Evolutionary conservation across 2,113 vertebrate species (phyloP), one percentile per base, ranked within the genome.

Genomic region (Anser brachyrhynchus): DNA sequence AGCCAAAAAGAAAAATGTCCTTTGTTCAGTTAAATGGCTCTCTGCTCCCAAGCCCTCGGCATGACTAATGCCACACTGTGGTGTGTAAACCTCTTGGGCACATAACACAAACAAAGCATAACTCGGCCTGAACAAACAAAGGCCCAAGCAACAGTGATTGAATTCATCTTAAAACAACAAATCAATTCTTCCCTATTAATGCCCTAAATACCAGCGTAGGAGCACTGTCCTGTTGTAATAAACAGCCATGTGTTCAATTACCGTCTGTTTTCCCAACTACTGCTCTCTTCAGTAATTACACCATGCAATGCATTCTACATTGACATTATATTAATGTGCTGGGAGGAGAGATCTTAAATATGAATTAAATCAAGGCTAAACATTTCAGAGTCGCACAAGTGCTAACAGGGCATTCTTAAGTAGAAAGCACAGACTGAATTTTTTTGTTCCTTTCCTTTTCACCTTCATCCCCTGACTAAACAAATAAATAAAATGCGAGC

Each of bases 141-240:
- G 87, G 90, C 67, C 93, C 85, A 77, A 96, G 91, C 84, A 96
- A 97, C 84, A 93, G 92, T 95, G 93, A 97, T 96, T 95, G 96
- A 97, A 97, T 98, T 96, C 93, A 96, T 97, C 93, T 95, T 95
- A 94, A 97, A 97, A 96, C 62, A 96, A 95, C 83, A 97, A 97
- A 98, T 97, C 97, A 97, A 97, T 97, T 97, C 90, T 95, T 97
- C 95, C 93, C 95, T 96, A 91, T 97, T 97, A 97, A 96, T 94
- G 94, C 85, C 95, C 94, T 94, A 96, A 97, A 96, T 96, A 96
- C 92, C 95, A 97, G 87, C 44, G 58, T 49, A 96, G 94, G 94
- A 97, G 94, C 95, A 92, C 95, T 93, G 91, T 97, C 94, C 96
- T 96, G 77, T 94, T 95, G 89, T 91, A 96, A 96, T 96, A 95